Percentiles rank a stretch among this genome's conserved stretches.
Evolutionary conservation across 2,797 vertebrate genomes (phyloP).

Genomic region (Cottoperca gobio): DNA sequence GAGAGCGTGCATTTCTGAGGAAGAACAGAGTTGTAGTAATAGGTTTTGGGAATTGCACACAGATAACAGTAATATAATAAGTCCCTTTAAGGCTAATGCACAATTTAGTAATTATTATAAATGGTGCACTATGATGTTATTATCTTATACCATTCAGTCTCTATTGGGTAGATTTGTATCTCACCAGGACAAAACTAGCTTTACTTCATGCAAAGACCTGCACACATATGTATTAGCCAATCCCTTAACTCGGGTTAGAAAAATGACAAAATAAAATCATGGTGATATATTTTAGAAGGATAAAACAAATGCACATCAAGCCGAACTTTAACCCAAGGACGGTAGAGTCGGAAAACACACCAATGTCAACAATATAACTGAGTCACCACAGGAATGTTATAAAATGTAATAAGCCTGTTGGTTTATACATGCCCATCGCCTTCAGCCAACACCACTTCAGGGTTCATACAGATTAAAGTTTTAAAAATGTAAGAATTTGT

Average conservation of each 20-base stretch:
- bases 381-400: slow-evolving; percentile 20
- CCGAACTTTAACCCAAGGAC: neutral
- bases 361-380: neutral
- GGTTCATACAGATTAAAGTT: too few relatives aligned
- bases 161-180: neutral
- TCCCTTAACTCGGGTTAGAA: neutral
- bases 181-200: neutral
- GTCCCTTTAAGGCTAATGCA: neutral
- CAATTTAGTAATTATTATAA: neutral
- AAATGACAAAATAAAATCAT: slow-evolving; percentile 15
- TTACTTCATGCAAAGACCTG: slow-evolving; percentile 8
- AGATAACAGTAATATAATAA: neutral
- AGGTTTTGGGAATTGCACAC: slow-evolving; percentile 14
- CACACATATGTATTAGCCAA: neutral
- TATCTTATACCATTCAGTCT: neutral
- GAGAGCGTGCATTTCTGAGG: slow-evolving; percentile 8
- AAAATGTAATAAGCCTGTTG: neutral
- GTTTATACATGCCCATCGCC: neutral
- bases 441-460: too few relatives aligned
- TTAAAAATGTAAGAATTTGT: too few relatives aligned
- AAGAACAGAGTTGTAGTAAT: neutral
- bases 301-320: neutral
- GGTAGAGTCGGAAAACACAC: neutral
- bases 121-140: neutral
- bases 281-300: neutral